Evolutionary conservation across 1,140 invertebrate genomes (phyloP).

Genomic region (Samia ricini): DNA sequence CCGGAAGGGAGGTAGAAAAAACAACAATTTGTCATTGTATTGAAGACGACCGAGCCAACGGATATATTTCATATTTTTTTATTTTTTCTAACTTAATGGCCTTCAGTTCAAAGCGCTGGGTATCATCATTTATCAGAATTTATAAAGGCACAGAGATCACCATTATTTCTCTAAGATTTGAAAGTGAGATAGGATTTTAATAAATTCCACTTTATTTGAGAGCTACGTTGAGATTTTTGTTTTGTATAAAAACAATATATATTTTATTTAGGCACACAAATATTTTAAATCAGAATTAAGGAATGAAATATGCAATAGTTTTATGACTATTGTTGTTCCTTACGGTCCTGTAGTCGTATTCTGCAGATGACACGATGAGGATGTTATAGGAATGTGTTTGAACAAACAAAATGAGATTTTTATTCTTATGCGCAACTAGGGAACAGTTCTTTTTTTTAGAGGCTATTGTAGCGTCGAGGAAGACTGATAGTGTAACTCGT

Average conservation of each 20-base stretch:
- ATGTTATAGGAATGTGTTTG: not conserved
- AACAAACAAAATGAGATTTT: not conserved
- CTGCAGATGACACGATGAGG: not conserved
- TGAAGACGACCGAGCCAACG: constrained; percentile 10
- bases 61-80: constrained; percentile 23
- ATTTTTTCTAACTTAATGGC: constrained; percentile 26
- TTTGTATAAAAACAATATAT: not conserved
- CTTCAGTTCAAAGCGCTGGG: constrained; percentile 5
- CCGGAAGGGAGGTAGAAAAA: constrained; percentile 10
- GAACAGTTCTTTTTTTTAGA: not conserved
- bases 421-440: not conserved
- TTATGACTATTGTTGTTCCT: not conserved
- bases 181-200: not conserved
- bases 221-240: not conserved
- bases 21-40: constrained; percentile 37
- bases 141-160: constrained; percentile 17
- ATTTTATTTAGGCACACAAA: not conserved
- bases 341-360: not conserved
- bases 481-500: too few relatives aligned
- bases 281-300: not conserved
- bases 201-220: too few relatives aligned
- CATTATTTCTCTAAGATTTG: constrained; percentile 1
- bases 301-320: not conserved
- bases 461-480: not conserved
- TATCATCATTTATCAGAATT: constrained; percentile 29